These are phyloP conservation scores for Pagetopsis macropterus DNA, from an alignment of 2,797 vertebrate genomes.

Conservation along the genomic window DNA sequence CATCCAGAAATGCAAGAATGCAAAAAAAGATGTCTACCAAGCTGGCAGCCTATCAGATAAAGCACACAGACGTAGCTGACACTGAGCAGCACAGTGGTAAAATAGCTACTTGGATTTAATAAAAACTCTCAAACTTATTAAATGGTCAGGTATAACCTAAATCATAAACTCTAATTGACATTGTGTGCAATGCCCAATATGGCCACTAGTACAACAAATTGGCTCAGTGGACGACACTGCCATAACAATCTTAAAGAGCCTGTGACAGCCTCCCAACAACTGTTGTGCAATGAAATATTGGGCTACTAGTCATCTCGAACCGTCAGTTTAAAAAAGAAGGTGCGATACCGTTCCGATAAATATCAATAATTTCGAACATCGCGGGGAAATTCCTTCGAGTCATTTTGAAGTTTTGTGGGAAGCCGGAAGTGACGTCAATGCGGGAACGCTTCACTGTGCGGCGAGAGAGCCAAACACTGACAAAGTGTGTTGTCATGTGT, in stretches of 20 bases:
- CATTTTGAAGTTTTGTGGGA: no score
- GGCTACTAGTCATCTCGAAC: no score
- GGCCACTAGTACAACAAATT: background rate
- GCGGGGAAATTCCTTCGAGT: no score
- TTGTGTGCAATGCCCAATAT: background rate
- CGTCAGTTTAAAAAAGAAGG: no score
- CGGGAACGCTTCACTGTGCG: no score
- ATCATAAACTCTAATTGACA: background rate
- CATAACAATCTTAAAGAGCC: background rate
- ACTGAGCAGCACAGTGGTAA: background rate
- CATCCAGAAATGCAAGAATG: conserved; percentile 66
- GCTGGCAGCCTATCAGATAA: conserved; percentile 30
- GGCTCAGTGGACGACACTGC: background rate
- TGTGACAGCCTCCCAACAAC: no score
- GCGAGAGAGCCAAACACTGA: no score
- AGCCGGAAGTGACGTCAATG: no score
- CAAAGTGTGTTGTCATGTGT: no score
- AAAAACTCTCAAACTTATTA: background rate
- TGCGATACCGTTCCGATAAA: no score
- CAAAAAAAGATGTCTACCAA: conserved; percentile 51
- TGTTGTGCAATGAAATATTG: no score
- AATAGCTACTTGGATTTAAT: background rate
- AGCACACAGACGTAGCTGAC: conserved; percentile 18
- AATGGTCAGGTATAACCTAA: background rate
- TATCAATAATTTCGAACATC: no score